These are phyloP conservation scores for Tachyglossus aculeatus DNA, from an alignment of 2,797 vertebrate species.

Conservation along the genomic window DNA sequence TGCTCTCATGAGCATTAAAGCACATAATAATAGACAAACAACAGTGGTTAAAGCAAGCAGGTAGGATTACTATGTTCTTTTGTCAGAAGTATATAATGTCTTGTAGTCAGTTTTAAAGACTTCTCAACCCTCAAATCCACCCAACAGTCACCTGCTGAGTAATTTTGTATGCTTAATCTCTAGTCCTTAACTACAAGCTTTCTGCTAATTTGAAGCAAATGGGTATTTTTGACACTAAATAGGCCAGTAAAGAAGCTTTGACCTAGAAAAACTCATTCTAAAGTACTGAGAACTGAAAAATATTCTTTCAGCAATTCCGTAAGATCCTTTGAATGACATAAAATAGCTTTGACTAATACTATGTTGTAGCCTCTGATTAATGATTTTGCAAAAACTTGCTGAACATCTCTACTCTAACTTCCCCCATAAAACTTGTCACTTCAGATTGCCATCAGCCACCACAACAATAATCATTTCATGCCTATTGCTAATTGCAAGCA, in stretches of 20 bases:
- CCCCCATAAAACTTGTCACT: constrained; percentile 96
- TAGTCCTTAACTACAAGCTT: constrained; percentile 79
- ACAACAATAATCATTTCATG: constrained; percentile 98
- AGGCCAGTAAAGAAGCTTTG: constrained; percentile 77
- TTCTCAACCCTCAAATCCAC: constrained; percentile 86
- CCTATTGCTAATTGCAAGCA: constrained; percentile 99
- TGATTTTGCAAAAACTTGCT: constrained; percentile 75
- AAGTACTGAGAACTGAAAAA: constrained; percentile 71
- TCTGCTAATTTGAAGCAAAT: constrained; percentile 84
- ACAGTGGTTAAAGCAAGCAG: constrained; percentile 95
- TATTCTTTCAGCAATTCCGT: constrained; percentile 74
- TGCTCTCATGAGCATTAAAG: constrained; percentile 90
- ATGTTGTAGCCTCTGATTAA: constrained; percentile 68
- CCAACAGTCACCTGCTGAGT: constrained; percentile 82
- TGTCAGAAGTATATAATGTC: constrained; percentile 96
- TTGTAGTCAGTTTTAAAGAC: constrained; percentile 96
- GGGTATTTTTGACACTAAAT: constrained; percentile 81
- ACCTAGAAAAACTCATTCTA: constrained; percentile 77
- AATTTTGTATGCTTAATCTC: constrained; percentile 88
- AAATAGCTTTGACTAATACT: constrained; percentile 71
- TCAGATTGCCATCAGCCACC: constrained; percentile 94
- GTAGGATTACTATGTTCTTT: constrained; percentile 96
- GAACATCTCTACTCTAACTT: constrained; percentile 81
- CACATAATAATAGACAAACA: constrained; percentile 90
- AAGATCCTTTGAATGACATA: constrained; percentile 75